Percentiles rank a stretch among this genome's conserved stretches.
Evolutionary conservation across 53 echinoderm and acorn worm genomes (phyloP).

Genomic region (Zoroaster sp.): DNA sequence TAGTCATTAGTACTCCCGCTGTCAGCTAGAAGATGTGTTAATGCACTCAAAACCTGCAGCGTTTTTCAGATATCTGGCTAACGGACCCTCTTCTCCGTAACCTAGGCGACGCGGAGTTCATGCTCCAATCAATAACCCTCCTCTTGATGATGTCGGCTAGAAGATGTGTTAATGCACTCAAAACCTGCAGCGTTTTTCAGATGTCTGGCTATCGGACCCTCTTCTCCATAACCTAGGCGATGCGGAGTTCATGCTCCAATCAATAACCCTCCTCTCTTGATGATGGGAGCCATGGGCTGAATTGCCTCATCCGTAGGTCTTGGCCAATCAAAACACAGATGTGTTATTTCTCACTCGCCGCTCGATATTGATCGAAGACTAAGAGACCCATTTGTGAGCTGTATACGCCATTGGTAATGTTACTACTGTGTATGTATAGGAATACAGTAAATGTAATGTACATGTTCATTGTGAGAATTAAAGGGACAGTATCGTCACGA

Average conservation of each 20-base stretch:
- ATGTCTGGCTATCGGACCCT: background rate
- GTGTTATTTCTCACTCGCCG: background rate
- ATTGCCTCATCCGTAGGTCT: background rate
- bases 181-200: background rate
- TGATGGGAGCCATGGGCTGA: background rate
- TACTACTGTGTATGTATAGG: background rate
- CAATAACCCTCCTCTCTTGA: background rate
- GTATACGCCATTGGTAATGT: background rate
- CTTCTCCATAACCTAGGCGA: background rate
- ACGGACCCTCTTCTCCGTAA: background rate
- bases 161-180: background rate
- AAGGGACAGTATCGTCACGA: no score
- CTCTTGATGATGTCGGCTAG: no score
- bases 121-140: no score
- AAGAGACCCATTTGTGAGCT: no score
- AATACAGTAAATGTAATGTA: background rate
- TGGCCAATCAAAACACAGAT: conserved; percentile 1
- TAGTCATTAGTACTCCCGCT: no score
- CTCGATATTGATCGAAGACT: background rate
- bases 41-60: background rate
- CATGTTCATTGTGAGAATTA: background rate
- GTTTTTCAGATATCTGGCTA: background rate
- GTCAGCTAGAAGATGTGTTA: background rate
- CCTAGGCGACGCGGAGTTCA: background rate
- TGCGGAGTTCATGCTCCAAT: background rate